These are phyloP conservation scores for Eulemur mongoz DNA, from an alignment of 2,797 vertebrate species.

Conservation along the genomic window DNA sequence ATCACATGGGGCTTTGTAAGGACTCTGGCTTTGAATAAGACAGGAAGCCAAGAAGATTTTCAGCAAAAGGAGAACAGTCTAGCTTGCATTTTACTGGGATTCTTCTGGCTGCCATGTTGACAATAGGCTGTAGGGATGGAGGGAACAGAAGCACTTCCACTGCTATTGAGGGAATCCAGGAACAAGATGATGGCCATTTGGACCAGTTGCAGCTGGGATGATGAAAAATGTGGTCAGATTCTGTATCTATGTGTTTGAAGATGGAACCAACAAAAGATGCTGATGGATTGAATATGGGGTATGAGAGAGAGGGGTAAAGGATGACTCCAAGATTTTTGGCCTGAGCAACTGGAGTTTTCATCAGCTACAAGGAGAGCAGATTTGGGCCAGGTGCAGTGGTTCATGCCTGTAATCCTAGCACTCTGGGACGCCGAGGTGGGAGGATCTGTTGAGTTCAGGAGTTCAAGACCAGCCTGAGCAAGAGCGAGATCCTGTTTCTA, in stretches of 20 bases:
- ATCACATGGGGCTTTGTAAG: not conserved
- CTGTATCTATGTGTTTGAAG: not conserved
- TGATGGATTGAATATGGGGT: not conserved
- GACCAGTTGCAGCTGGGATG: not conserved
- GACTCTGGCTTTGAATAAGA: not conserved
- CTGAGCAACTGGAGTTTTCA: not conserved
- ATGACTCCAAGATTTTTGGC: not conserved
- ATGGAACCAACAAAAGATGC: not conserved
- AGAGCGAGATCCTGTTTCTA: too few species aligned
- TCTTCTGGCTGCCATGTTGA: too few species aligned
- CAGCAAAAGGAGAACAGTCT: not conserved
- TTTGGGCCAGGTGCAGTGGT: not conserved
- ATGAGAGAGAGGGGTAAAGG: not conserved
- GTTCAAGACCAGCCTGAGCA: too few species aligned
- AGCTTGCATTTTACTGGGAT: not conserved
- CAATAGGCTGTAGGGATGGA: rapidly evolving
- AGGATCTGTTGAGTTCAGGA: too few species aligned
- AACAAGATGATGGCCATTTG: not conserved
- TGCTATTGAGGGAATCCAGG: not conserved
- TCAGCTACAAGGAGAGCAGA: not conserved
- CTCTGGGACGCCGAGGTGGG: too few species aligned
- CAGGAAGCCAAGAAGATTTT: not conserved
- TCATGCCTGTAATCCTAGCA: not conserved
- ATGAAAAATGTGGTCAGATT: not conserved
- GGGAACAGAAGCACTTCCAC: not conserved